Conservation (phyloP, 2,888 invertebrate genomes). For the Ophion slaviceki region DNA sequence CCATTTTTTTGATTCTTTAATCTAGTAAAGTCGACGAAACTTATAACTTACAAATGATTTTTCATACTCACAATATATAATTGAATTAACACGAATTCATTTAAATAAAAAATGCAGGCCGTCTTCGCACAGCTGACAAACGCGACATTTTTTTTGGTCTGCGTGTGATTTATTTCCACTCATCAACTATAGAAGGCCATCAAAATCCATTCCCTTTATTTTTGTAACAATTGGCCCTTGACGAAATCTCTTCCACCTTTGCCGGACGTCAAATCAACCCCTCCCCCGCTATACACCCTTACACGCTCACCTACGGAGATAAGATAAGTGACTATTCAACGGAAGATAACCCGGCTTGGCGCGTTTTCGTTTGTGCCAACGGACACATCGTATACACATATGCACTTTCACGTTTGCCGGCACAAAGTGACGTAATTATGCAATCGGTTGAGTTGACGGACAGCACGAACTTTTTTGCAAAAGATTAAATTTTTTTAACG, state of each 20-base stretch:
- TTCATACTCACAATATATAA: too few relatives aligned
- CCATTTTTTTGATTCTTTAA: too few relatives aligned
- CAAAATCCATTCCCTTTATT: background rate
- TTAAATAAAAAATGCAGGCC: too few relatives aligned
- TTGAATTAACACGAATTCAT: too few relatives aligned
- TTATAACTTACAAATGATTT: too few relatives aligned
- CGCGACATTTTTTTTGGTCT: too few relatives aligned
- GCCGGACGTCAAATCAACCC: constrained; percentile 27
- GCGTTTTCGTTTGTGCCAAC: constrained; percentile 22
- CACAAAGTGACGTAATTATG: constrained; percentile 17
- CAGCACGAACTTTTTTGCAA: background rate
- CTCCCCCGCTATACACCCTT: constrained; percentile 34
- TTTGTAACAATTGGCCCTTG: background rate
- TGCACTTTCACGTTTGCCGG: background rate
- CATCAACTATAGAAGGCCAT: too few relatives aligned
- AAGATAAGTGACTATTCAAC: constrained; percentile 51
- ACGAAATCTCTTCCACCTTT: background rate
- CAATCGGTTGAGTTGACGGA: background rate
- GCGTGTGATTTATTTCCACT: too few relatives aligned
- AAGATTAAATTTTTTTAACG: too few relatives aligned
- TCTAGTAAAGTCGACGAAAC: too few relatives aligned
- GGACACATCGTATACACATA: background rate
- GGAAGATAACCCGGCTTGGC: constrained; percentile 47
- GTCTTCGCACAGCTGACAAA: too few relatives aligned
- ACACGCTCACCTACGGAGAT: constrained; percentile 39